Evolutionary conservation across 37 sponge, comb jelly and placozoan species (phyloP), one percentile per base, ranked within the genome.

Genomic region (Trichoplax adhaerens): DNA sequence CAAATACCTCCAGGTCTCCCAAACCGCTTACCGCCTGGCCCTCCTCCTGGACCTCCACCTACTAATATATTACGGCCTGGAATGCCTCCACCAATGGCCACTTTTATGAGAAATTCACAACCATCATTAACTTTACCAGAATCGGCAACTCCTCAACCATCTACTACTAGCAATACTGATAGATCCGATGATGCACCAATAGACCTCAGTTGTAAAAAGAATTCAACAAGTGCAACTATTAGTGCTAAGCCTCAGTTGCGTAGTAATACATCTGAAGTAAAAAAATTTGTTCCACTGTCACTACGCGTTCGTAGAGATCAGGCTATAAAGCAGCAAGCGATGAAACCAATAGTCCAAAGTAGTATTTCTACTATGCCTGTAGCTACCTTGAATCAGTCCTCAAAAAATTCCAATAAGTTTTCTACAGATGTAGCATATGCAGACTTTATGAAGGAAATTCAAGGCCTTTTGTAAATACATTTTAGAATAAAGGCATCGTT

Each of bases 401-500:
- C 62, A 10, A 29, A 29, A 29, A 29, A 29, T 29, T 29, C 29
- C 29, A 29, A 29, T 29, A 29, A 29, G 29, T 29, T 29, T 29
- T 29, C 29, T 29, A 29, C 29, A 29, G 29, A 29, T 29, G 29
- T 29, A 29, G 99, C 93, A 10, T 96, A 96, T 68, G 74, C 82
- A 53, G 76, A 84, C 47, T 96, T 96, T 57, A 96, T 96, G 99
- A 83, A 85, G 2, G 93, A 96, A 68, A 96, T 96, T 92, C 76
- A 88, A 68, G 87, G 83, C 64, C 77, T 96, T 48, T 71, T 96
- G 74, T 96, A 79, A 54, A 29, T 29, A 29, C 29, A 29, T 29
- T 29, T 29, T 29, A 29, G 29, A 29, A 29, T 29, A 29, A 29
- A 29, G 29, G 29, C 29, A 29, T 29, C 29, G 29, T 29, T 29